A percentile compares a stretch with the other conserved stretches of the same genome.
Evolutionary conservation across 2,113 vertebrate species (phyloP).

Genomic region (Hemiscyllium ocellatum): DNA sequence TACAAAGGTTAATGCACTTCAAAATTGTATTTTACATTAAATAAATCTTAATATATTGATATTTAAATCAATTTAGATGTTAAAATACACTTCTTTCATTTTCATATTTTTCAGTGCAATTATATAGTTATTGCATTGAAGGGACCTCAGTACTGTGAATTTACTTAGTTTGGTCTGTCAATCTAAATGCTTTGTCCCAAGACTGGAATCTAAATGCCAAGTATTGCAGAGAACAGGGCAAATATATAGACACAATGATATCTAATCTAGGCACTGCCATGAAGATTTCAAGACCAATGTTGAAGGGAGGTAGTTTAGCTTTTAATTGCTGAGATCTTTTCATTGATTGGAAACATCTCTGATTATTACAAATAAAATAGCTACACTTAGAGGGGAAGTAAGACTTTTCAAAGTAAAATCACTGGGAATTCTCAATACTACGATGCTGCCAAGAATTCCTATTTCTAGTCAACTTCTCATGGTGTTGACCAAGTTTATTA

Average conservation of each 20-base stretch:
- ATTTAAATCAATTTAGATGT: too few relatives aligned
- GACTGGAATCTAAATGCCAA: background rate
- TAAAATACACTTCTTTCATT: too few relatives aligned
- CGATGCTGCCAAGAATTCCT: background rate
- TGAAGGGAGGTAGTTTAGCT: background rate
- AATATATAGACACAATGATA: background rate
- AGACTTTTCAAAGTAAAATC: background rate
- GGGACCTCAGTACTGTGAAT: background rate
- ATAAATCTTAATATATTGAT: too few relatives aligned
- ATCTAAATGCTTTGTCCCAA: background rate
- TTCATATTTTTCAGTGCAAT: background rate
- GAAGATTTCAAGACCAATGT: background rate
- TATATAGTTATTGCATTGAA: background rate
- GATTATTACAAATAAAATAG: background rate
- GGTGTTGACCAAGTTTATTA: background rate
- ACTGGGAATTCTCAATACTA: background rate
- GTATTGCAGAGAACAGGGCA: background rate
- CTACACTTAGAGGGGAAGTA: background rate
- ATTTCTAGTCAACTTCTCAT: background rate
- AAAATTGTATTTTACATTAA: background rate
- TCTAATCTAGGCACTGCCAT: background rate
- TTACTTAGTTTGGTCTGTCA: background rate
- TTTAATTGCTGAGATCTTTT: background rate
- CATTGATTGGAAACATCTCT: background rate
- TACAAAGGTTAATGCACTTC: background rate